These are phyloP conservation scores for Spondyliosoma cantharus DNA, from an alignment of 2,797 vertebrate species.

Conservation along the genomic window DNA sequence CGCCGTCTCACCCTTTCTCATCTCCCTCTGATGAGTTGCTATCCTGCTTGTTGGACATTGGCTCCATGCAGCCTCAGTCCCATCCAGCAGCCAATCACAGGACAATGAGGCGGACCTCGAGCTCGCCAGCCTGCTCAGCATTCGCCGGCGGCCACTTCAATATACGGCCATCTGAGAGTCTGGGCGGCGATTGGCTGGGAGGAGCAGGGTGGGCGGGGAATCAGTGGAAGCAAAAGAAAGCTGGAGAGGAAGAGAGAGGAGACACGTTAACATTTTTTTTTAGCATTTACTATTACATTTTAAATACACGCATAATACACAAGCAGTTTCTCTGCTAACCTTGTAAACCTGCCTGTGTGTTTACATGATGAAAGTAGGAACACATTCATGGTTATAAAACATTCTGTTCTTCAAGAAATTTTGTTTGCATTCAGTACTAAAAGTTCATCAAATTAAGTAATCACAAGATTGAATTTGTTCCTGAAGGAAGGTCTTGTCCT, in stretches of 20 bases:
- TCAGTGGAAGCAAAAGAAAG: conserved; percentile 40
- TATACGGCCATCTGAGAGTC: conserved; percentile 55
- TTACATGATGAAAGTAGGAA: background rate
- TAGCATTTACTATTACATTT: no score
- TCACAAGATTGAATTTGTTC: background rate
- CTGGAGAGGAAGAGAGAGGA: conserved; percentile 40
- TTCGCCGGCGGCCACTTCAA: conserved; percentile 69
- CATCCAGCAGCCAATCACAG: conserved; percentile 90
- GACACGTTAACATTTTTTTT: background rate
- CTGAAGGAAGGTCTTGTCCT: no score
- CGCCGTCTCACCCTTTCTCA: conserved; percentile 89
- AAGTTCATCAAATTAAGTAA: background rate
- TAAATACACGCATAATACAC: background rate
- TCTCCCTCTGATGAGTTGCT: conserved; percentile 92
- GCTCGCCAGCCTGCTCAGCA: conserved; percentile 75
- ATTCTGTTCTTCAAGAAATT: background rate
- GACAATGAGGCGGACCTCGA: conserved; percentile 87
- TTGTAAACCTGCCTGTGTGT: no score
- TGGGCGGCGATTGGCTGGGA: conserved; percentile 47
- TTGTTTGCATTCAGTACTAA: background rate
- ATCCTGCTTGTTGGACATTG: conserved; percentile 93
- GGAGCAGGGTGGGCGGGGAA: conserved; percentile 50
- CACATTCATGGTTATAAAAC: background rate
- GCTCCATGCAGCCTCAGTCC: conserved; percentile 91
- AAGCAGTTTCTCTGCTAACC: no score